These are phyloP conservation scores for Macrobrachium nipponense DNA, from an alignment of 1,140 invertebrate species.

Conservation along the genomic window DNA sequence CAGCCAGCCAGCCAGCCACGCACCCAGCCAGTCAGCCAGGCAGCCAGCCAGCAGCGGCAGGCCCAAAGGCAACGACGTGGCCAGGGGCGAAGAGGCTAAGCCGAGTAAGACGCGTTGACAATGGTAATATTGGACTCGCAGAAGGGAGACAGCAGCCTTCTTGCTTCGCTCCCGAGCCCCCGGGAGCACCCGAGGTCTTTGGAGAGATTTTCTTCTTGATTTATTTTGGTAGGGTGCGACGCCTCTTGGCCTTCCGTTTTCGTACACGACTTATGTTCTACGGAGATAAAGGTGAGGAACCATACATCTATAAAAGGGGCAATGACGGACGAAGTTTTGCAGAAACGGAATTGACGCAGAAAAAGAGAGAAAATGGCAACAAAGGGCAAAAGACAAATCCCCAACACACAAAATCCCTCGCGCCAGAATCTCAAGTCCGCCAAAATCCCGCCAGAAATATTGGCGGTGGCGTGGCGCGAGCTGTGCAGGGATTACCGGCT, in stretches of 20 bases:
- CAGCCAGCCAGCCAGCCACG: background rate
- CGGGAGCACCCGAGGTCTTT: slow-evolving; percentile 7
- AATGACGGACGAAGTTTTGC: no score
- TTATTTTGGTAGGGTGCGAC: slow-evolving; percentile 9
- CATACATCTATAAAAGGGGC: no score
- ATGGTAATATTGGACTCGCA: slow-evolving; percentile 58
- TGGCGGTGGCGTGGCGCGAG: slow-evolving; percentile 56
- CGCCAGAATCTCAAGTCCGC: slow-evolving; percentile 61
- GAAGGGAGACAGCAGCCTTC: slow-evolving; percentile 36
- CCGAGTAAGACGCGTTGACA: slow-evolving; percentile 58
- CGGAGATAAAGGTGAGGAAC: no score
- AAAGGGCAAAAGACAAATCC: slow-evolving; percentile 43
- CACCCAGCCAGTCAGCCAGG: background rate
- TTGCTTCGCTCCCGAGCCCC: slow-evolving; percentile 21
- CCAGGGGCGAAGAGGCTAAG: slow-evolving; percentile 37
- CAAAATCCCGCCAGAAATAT: slow-evolving; percentile 59
- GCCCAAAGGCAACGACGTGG: background rate
- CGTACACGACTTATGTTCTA: background rate
- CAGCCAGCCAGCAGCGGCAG: background rate
- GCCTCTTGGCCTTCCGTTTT: background rate
- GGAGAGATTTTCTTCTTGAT: slow-evolving; percentile 52
- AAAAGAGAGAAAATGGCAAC: slow-evolving; percentile 41
- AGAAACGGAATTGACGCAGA: background rate
- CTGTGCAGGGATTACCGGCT: slow-evolving; percentile 56
- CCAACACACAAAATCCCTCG: slow-evolving; percentile 49